Evolutionary conservation across 2,113 vertebrate genomes (phyloP).

Genomic region (Pseudorhombus dupliciocellatus): DNA sequence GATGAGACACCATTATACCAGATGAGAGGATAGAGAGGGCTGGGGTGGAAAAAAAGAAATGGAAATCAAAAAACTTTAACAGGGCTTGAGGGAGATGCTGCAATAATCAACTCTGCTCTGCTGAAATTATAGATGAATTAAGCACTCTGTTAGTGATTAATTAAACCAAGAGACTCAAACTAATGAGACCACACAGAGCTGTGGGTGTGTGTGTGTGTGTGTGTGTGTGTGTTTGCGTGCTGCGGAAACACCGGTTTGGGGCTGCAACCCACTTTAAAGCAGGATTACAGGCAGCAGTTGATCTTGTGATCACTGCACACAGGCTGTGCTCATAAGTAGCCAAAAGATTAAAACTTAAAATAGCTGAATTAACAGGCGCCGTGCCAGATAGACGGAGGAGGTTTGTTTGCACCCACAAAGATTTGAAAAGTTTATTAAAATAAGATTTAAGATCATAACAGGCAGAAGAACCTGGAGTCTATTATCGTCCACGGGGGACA

Average conservation of each 20-base stretch:
- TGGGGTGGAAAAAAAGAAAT: slow-evolving; percentile 19
- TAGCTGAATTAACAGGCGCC: slow-evolving; percentile 16
- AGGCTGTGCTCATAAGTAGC: slow-evolving; percentile 37
- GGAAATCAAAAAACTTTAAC: slow-evolving; percentile 68
- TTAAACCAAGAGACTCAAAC: slow-evolving; percentile 68
- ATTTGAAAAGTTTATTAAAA: too few species aligned
- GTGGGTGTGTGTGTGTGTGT: slow-evolving; percentile 13
- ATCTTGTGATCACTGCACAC: slow-evolving; percentile 46
- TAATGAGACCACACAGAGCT: slow-evolving; percentile 69
- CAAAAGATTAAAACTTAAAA: slow-evolving; percentile 14
- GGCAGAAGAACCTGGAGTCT: too few species aligned
- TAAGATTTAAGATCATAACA: neutral
- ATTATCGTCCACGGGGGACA: too few species aligned
- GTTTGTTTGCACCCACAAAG: neutral
- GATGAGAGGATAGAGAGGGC: slow-evolving; percentile 46
- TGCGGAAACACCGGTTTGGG: slow-evolving; percentile 32
- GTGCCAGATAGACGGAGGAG: neutral
- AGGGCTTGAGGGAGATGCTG: slow-evolving; percentile 66
- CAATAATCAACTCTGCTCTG: slow-evolving; percentile 74
- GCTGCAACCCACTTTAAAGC: slow-evolving; percentile 39
- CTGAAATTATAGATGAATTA: slow-evolving; percentile 78
- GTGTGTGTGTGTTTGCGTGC: slow-evolving; percentile 29
- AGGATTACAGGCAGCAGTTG: slow-evolving; percentile 50
- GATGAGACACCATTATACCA: slow-evolving; percentile 69
- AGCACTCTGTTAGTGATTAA: slow-evolving; percentile 74